These are phyloP conservation scores for Haliclystus octoradiatus DNA, from an alignment of 30 jellyfish, hydroid and myxozoan species.

Conservation along the genomic window DNA sequence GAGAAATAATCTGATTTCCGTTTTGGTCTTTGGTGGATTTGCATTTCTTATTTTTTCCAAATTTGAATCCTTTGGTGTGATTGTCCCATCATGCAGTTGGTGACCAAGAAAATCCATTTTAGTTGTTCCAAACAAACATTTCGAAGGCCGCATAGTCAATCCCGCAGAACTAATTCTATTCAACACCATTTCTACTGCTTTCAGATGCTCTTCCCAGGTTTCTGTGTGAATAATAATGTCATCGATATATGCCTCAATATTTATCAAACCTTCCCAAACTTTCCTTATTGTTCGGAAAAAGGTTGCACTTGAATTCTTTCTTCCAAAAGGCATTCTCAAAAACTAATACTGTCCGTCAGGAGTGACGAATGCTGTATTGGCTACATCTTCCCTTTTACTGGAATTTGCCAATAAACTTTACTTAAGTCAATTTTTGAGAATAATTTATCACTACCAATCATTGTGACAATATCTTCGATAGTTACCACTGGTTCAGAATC, in stretches of 20 bases:
- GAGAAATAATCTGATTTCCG: constrained; percentile 8
- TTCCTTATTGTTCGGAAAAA: constrained; percentile 21
- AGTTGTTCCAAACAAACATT: constrained; percentile 11
- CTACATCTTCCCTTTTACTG: constrained; percentile 9
- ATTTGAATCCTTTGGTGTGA: constrained; percentile 7
- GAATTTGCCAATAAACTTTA: constrained; percentile 27
- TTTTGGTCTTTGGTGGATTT: constrained; percentile 14
- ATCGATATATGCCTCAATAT: constrained; percentile 19
- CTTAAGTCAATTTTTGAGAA: constrained; percentile 28
- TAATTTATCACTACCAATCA: constrained; percentile 9
- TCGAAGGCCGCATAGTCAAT: constrained; percentile 15
- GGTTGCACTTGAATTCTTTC: constrained; percentile 23
- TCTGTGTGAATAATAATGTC: constrained; percentile 31
- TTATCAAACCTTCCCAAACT: constrained; percentile 9
- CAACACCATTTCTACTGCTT: constrained; percentile 5
- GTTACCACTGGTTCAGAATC: constrained; percentile 32
- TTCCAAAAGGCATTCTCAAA: constrained; percentile 28
- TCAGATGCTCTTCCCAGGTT: constrained; percentile 33
- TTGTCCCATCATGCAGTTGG: constrained; percentile 4
- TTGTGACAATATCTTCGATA: constrained; percentile 16
- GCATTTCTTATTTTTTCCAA: neutral
- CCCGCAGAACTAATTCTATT: constrained; percentile 3
- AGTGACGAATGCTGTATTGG: constrained; percentile 19
- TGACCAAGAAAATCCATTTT: constrained; percentile 11
- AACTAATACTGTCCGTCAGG: constrained; percentile 28